Conservation (phyloP, 1,140 invertebrate genomes). For the Drosophila obscura region DNA sequence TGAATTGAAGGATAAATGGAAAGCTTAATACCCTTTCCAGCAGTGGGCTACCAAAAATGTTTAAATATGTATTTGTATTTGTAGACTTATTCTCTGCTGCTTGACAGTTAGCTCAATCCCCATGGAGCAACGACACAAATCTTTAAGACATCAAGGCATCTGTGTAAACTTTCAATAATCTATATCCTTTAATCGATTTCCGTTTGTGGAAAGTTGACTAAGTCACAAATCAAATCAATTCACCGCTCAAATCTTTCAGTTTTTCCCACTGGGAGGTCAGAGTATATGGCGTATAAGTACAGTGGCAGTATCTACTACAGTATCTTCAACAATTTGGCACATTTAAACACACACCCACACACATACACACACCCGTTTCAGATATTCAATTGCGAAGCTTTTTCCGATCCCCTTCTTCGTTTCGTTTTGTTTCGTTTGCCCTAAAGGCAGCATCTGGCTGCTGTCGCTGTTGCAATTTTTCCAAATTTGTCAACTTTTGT, state of each 20-base stretch:
- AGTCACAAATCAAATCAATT: too few species aligned
- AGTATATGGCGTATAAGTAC: not conserved
- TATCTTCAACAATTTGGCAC: constrained; percentile 45
- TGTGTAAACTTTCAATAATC: too few species aligned
- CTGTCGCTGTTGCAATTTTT: constrained; percentile 70
- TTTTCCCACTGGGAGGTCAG: constrained; percentile 13
- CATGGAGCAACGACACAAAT: not conserved
- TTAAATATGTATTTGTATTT: too few species aligned
- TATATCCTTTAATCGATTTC: too few species aligned
- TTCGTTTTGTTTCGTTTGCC: constrained; percentile 28
- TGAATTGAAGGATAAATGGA: not conserved
- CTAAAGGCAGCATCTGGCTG: constrained; percentile 37
- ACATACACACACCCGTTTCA: not conserved
- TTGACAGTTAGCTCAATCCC: too few species aligned
- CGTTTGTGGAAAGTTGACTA: too few species aligned
- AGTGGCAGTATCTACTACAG: constrained; percentile 41
- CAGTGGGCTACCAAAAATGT: not conserved
- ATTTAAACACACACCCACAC: constrained; percentile 7
- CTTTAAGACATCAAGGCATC: too few species aligned
- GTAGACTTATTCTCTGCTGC: not conserved
- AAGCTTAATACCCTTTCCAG: constrained; percentile 8
- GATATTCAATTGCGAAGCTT: constrained; percentile 27
- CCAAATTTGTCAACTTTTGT: constrained; percentile 72
- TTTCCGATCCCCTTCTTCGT: not conserved
- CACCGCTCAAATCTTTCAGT: not conserved